These are phyloP conservation scores for Anthrax anthrax DNA, from an alignment of 2,888 invertebrate genomes.

Conservation along the genomic window DNA sequence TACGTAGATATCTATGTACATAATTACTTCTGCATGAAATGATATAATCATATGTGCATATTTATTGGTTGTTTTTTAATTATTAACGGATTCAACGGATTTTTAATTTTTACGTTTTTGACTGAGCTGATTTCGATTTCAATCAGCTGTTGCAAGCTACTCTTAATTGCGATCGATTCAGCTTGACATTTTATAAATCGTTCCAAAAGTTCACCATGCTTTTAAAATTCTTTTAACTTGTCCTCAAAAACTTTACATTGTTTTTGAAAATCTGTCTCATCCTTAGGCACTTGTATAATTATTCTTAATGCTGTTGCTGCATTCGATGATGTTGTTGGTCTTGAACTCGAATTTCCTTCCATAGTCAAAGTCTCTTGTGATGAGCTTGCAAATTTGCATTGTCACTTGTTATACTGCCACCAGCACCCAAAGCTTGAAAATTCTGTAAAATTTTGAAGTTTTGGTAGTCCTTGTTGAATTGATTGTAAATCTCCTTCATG, in stretches of 20 bases:
- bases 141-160: too few relatives aligned
- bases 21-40: too few relatives aligned
- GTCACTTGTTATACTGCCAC: constrained; percentile 32
- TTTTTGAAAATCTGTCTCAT: constrained; percentile 38
- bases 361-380: not conserved
- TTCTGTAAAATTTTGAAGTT: constrained; percentile 34
- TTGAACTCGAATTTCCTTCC: not conserved
- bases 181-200: constrained; percentile 37
- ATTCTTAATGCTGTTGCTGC: constrained; percentile 9
- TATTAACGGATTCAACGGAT: too few relatives aligned
- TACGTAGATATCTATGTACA: too few relatives aligned
- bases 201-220: constrained; percentile 37
- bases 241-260: constrained; percentile 43
- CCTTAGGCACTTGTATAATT: too few relatives aligned
- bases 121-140: too few relatives aligned
- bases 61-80: too few relatives aligned
- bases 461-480: constrained; percentile 36
- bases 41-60: too few relatives aligned
- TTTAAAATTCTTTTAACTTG: constrained; percentile 38
- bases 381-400: constrained; percentile 42
- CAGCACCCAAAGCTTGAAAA: constrained; percentile 26
- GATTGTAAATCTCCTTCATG: constrained; percentile 47
- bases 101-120: too few relatives aligned
- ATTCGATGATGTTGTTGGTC: not conserved
- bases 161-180: constrained; percentile 22